Base-by-base conservation (phyloP, 1,140 invertebrate species). In the Drosophila auraria region DNA sequence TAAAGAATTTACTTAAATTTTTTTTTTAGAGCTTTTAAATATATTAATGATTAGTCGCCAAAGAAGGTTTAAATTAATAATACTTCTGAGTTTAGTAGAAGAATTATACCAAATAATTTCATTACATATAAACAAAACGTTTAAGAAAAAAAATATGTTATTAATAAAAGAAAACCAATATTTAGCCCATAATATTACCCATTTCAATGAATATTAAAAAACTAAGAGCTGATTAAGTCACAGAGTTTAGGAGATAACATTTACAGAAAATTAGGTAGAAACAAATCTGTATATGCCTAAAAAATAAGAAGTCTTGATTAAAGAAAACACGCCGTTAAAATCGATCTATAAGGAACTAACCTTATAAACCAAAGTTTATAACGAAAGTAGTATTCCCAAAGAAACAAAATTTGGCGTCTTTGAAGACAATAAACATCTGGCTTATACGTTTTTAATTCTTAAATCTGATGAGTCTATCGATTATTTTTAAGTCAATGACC, bases 401-500 rank as follows among this genome's bases (percentile, higher is more conserved):
- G 11, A 40, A n/a, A 0, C 54, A 38, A 64, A 12, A 64, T 44
- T n/a, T 62, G 20, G 15, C 25, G 7, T 6, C 23, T 7, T 36
- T 44, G 17, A 17, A 47, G 0, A 12, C 63, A 33, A 44, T 33
- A 60, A 65, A 61, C 9, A 42, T 7, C 14, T 17, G 57, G 7
- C 15, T 15, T 5, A 27, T 44, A n/a, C 11, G 25, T 40, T 44
- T 8, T 64, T 23, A n/a, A 38, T 56, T 23, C 33, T 23, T 8
- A 7, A 15, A 14, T 38, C 17, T 7, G 20, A 61, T 61, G 17
- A 33, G 27, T n/a, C 33, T 20, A 7, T 15, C 17, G n/a, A 27
- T 11, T 63, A 50, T 68, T 66, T 66, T 66, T 9, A 40, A 40
- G 6, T 40, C 33, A 23, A n/a, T 40, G 45, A 15, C n/a, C 45